A percentile compares a stretch with the other conserved stretches of the same genome.
Evolutionary conservation across 2,888 invertebrate species (phyloP).

Genomic region (Cerastis rubricosa): DNA sequence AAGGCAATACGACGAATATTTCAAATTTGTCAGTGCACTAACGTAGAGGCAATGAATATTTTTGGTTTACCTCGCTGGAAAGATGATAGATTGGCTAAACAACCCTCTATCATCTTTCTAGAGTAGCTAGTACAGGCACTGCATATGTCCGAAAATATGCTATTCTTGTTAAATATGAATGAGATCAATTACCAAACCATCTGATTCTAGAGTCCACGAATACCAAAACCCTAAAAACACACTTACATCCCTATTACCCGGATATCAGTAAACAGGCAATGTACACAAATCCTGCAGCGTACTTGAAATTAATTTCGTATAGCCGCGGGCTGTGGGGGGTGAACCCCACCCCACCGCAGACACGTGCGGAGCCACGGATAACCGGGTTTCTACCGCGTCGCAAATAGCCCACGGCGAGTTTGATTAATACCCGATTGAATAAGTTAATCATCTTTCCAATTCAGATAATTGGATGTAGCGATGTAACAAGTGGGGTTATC

Average conservation of each 20-base stretch:
- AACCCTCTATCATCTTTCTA: fast-evolving
- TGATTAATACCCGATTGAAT: slow-evolving; percentile 70
- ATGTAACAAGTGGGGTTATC: slow-evolving; percentile 51
- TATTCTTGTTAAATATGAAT: too few species aligned
- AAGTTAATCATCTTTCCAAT: slow-evolving; percentile 67
- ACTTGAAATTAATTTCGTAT: slow-evolving; percentile 89
- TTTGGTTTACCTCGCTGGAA: background rate
- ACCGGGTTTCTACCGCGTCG: slow-evolving; percentile 73
- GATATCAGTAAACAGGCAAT: slow-evolving; percentile 73
- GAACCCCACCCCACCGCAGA: slow-evolving; percentile 69
- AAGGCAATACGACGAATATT: background rate
- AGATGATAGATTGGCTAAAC: too few species aligned
- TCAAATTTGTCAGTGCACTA: background rate
- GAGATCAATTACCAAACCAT: too few species aligned
- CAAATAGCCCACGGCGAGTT: slow-evolving; percentile 73
- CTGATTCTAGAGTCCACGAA: background rate
- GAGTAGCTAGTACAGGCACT: too few species aligned
- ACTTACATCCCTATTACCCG: slow-evolving; percentile 69
- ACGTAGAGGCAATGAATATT: background rate
- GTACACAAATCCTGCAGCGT: slow-evolving; percentile 85
- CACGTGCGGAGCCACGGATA: slow-evolving; percentile 79
- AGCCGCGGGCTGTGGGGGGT: slow-evolving; percentile 74
- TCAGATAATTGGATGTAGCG: slow-evolving; percentile 61
- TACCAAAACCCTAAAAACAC: slow-evolving; percentile 53
- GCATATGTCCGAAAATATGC: too few species aligned